phyloP scores from a whole-genome alignment of 92 coral and sea anemone genomes.

The Epizoanthus fatuus region DNA sequence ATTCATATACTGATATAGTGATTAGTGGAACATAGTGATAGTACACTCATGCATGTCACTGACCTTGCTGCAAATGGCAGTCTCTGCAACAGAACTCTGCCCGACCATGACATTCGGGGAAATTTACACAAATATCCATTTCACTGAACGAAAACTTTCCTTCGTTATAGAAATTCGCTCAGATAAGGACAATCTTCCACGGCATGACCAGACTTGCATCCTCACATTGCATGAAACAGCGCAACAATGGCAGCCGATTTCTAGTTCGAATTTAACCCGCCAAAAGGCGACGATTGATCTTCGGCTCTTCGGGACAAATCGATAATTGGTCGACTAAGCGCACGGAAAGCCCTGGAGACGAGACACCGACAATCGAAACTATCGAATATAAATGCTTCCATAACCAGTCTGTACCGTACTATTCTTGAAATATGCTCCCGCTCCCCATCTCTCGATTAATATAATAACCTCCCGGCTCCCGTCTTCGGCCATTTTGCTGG shows the following conservation, averaged over 20 bases:
- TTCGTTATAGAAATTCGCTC: not conserved
- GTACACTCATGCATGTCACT: not conserved
- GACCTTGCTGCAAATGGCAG: constrained; percentile 37
- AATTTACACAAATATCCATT: constrained; percentile 46
- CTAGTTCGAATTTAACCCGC: constrained; percentile 24
- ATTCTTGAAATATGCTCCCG: too few species aligned
- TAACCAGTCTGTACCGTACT: too few species aligned
- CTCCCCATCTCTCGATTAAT: too few species aligned
- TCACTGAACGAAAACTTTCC: not conserved
- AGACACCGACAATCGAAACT: too few species aligned
- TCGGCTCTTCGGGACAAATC: constrained; percentile 23
- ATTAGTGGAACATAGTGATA: too few species aligned
- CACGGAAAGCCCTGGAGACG: too few species aligned
- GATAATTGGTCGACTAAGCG: constrained; percentile 20
- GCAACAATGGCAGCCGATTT: too few species aligned
- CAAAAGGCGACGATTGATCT: constrained; percentile 14
- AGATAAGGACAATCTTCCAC: too few species aligned
- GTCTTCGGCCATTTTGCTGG: too few species aligned
- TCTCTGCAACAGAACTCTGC: constrained; percentile 37
- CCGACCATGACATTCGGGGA: constrained; percentile 39
- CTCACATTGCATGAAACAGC: not conserved
- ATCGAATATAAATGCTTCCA: too few species aligned
- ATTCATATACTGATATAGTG: too few species aligned
- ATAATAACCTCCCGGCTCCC: too few species aligned
- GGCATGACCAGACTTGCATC: not conserved